Percentiles rank a stretch among this genome's conserved stretches.
Evolutionary conservation across 1,140 invertebrate species (phyloP).

Genomic region (Zaprionus inermis): DNA sequence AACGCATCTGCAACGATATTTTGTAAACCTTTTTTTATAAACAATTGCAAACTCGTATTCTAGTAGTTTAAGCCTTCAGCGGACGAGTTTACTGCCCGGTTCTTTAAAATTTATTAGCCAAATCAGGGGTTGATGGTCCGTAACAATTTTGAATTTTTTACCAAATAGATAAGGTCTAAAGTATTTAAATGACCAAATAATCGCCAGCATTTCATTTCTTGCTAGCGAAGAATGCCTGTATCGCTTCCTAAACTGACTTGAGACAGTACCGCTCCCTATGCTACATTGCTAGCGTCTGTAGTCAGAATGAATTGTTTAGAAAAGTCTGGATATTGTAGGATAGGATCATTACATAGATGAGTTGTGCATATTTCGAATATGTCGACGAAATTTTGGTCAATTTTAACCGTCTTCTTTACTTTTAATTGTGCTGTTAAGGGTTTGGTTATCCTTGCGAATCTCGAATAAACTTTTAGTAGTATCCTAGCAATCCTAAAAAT

Average conservation of each 20-base stretch:
- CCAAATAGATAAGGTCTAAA: slow-evolving; percentile 21
- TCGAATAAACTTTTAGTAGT: slow-evolving; percentile 60
- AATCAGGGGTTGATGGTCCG: slow-evolving; percentile 23
- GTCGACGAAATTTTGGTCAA: slow-evolving; percentile 15
- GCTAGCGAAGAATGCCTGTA: slow-evolving; percentile 22
- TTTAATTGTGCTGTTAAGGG: slow-evolving; percentile 39
- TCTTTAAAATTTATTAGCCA: slow-evolving; percentile 29
- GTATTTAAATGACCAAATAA: slow-evolving; percentile 15
- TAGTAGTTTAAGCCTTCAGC: slow-evolving; percentile 13
- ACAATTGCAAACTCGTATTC: slow-evolving; percentile 13
- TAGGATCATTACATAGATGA: slow-evolving; percentile 31
- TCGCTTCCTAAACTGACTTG: slow-evolving; percentile 17
- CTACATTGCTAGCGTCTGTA: slow-evolving; percentile 45
- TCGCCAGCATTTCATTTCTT: slow-evolving; percentile 28
- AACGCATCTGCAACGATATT: slow-evolving; percentile 27
- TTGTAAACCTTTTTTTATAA: slow-evolving; percentile 17
- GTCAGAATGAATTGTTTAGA: slow-evolving; percentile 45
- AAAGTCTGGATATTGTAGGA: slow-evolving; percentile 52
- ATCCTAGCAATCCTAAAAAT: slow-evolving; percentile 54
- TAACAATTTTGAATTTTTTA: slow-evolving; percentile 26
- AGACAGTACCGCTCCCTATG: slow-evolving; percentile 37
- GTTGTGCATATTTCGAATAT: slow-evolving; percentile 44
- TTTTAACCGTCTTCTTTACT: slow-evolving; percentile 29
- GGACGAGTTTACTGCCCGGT: slow-evolving; percentile 5
- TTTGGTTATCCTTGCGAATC: slow-evolving; percentile 53